These are phyloP conservation scores for Priapulus caudatus DNA, from an alignment of 2,888 invertebrate species.

Conservation along the genomic window DNA sequence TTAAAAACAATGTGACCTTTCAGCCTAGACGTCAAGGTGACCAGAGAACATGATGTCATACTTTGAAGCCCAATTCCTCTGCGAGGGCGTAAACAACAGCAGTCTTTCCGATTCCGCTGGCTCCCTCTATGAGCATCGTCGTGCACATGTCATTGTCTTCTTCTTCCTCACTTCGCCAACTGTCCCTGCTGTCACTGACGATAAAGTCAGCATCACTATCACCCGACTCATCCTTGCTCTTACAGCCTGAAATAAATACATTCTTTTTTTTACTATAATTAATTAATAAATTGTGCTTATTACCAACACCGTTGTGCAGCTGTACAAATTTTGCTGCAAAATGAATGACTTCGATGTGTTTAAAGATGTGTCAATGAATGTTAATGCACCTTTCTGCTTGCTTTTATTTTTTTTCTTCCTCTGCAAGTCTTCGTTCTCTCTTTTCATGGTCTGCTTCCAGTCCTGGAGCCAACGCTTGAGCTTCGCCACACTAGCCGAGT, in stretches of 20 bases:
- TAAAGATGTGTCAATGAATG: not conserved
- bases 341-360: not conserved
- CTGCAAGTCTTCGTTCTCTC: constrained; percentile 23
- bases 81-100: constrained; percentile 74
- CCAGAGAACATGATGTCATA: too few species aligned
- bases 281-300: not conserved
- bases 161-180: constrained; percentile 26
- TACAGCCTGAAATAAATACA: constrained; percentile 11
- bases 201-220: constrained; percentile 48
- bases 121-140: constrained; percentile 57
- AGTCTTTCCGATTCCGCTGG: constrained; percentile 70
- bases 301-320: not conserved
- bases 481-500: constrained; percentile 52
- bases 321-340: not conserved
- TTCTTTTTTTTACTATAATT: constrained; percentile 18
- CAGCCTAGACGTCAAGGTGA: too few species aligned
- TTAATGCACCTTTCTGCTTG: not conserved
- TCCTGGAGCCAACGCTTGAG: constrained; percentile 60
- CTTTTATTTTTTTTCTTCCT: not conserved
- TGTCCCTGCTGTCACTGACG: constrained; percentile 14
- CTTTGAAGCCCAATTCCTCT: constrained; percentile 60
- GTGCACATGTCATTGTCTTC: constrained; percentile 40
- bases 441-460: constrained; percentile 50
- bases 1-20: too few species aligned
- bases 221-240: constrained; percentile 26